Evolutionary conservation across 2,888 invertebrate species (phyloP), one percentile per base, ranked within the genome.

Genomic region (Tricholauxania praeusta): DNA sequence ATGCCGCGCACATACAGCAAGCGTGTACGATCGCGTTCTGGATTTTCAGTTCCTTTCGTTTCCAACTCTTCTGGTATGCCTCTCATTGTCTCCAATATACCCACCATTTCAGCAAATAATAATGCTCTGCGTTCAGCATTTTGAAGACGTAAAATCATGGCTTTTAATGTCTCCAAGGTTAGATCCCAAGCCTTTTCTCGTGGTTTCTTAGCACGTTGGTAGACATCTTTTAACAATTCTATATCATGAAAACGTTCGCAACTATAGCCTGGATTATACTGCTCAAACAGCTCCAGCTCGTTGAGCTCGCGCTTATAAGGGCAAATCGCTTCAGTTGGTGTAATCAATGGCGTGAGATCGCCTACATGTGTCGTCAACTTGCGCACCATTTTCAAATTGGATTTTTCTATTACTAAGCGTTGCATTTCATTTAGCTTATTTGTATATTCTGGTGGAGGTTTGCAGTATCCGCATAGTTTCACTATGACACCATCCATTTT

Each of bases 231-330:
- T 1, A 84, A 72, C 6, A 74, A 28, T 49, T 83, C 81, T 28
- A 84, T 73, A 74, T 85, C 85, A 39, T 83, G 81, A 47, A 80
- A 83, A 3, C 85, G 79, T 1, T 80, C 77, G 57, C 85, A 84
- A 52, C 77, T 78, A 55, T 81, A 84, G 17, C 81, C 83, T 0
- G 47, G 15, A 72, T 84, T 84, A 7, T 76, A 63, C 3, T 75
- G 73, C 71, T 84, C 82, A 71, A 84, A 84, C 10, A 81, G 60
- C 55, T 85, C 83, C 2, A 81, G 80, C 3, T 85, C 85, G 32
- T 80, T 81, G 1, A 82, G 78, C 0, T 74, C 32, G 2, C 83
- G 80, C 48, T 81, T 77, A 67, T 82, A 83, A 0, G 84, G 85
- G 69, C 82, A 84, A 19, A 74, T 7, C 3, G 70, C 70, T 19